These are phyloP conservation scores for Anarhynchus alexandrinus DNA, from an alignment of 2,113 vertebrate species.

Conservation along the genomic window DNA sequence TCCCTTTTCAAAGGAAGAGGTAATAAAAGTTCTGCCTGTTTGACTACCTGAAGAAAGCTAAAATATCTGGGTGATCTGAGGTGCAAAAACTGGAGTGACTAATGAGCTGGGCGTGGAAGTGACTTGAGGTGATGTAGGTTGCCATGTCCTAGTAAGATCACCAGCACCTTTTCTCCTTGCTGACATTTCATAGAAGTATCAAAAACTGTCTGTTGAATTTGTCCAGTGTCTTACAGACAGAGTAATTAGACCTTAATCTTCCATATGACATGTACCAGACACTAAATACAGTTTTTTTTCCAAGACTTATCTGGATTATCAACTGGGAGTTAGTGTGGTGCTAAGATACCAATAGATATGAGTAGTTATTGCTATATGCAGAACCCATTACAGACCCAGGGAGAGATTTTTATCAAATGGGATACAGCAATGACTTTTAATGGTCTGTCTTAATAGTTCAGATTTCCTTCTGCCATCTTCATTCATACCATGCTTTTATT, in stretches of 20 bases:
- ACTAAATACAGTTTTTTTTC: not conserved
- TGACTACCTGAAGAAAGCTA: not conserved
- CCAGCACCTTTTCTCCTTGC: not conserved
- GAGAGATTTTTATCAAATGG: not conserved
- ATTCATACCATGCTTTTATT: not conserved
- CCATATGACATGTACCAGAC: not conserved
- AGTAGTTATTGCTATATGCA: not conserved
- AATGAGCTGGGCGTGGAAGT: not conserved
- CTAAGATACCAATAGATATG: not conserved
- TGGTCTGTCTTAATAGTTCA: not conserved
- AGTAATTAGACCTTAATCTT: not conserved
- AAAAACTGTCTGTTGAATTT: not conserved
- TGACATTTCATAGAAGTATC: not conserved
- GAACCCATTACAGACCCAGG: not conserved
- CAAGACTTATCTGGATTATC: not conserved
- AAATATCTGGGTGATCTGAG: not conserved
- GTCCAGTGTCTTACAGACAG: not conserved
- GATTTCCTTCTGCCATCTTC: not conserved
- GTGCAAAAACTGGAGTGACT: not conserved
- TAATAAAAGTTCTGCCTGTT: not conserved
- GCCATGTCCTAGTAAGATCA: not conserved
- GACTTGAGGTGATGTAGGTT: not conserved
- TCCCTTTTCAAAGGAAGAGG: not conserved
- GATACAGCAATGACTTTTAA: not conserved
- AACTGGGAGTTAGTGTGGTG: not conserved